Evolutionary conservation across 1,140 invertebrate genomes (phyloP), one percentile per base, ranked within the genome.

Genomic region (Frieseomelitta varia): DNA sequence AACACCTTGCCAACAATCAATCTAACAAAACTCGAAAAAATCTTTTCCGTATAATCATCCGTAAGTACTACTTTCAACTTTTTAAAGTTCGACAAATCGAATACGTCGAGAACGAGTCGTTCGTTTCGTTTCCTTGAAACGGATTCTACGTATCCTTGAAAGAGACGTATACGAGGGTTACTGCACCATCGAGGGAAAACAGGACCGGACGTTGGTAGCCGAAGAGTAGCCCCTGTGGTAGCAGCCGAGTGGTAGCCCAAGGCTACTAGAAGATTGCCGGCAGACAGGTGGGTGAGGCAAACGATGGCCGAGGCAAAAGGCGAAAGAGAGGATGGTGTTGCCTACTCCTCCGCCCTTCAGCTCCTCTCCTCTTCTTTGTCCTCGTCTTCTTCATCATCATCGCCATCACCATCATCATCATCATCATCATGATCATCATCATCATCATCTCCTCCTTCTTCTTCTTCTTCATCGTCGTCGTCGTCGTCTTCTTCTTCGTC

Each of bases 261-360:
- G 94, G 94, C 94, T 95, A 95, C 94, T 95, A 95, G 94, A 95
- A 95, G 94, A 95, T 94, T 95, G 94, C 94, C 94, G 93, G 93
- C 93, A 95, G 94, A 95, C 94, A 94, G 94, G 94, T 95, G 94
- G 94, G 94, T 94, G 94, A 94, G 93, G 91, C 91, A 89, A 90
- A 91, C 82, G 89, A 92, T 91, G 89, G 85, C 88, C 69, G 89
- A 88, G 87, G 89, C 87, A 88, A 87, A 90, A 88, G 88, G 80
- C 27, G 63, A 67, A 30, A 68, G 83, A 81, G 86, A 87, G 86
- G 82, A 90, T 87, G 87, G 81, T 80, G 88, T 89, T 86, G 85
- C 74, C 56, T 81, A 67, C 85, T 86, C 81, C 81, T 78, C 86
- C 75, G 69, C 65, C 79, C 73, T 47, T 78, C 82, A 82, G 74